Evolutionary conservation across 2,797 vertebrate genomes (phyloP).

Genomic region (Onychomys arenicola): DNA sequence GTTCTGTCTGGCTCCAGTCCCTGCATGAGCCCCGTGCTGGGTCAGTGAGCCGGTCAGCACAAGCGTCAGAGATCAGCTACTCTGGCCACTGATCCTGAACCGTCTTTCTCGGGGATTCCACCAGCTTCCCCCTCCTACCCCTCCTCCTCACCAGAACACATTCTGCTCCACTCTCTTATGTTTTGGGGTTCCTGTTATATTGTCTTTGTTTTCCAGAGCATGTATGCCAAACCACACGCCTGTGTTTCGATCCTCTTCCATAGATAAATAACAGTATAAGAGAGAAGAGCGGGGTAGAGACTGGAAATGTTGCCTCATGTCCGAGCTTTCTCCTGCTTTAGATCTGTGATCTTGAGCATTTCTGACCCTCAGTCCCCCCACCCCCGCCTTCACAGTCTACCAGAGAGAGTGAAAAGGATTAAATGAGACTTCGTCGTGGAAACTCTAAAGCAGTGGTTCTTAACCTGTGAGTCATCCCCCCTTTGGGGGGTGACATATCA

Average conservation of each 20-base stretch:
- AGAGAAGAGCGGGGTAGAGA: constrained; percentile 6
- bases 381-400: constrained; percentile 35
- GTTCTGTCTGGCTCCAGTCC: constrained; percentile 57
- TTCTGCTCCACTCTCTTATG: neutral
- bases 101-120: constrained; percentile 73
- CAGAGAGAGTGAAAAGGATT: neutral
- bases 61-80: constrained; percentile 75
- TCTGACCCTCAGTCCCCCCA: constrained; percentile 11
- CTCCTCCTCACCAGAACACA: neutral
- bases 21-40: constrained; percentile 63
- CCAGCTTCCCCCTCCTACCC: neutral
- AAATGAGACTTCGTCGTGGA: constrained; percentile 25
- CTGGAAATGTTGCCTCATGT: constrained; percentile 1
- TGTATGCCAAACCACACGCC: neutral
- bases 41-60: constrained; percentile 80
- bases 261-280: constrained; percentile 32
- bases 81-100: constrained; percentile 80
- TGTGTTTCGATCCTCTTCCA: neutral
- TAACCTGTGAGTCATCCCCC: neutral
- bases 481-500: neutral
- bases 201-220: neutral
- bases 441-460: neutral
- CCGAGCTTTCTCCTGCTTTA: neutral
- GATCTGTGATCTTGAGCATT: constrained; percentile 11
- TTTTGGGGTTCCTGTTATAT: neutral